Conservation (phyloP, 2,888 invertebrate species). For the Augochlorella aurata region DNA sequence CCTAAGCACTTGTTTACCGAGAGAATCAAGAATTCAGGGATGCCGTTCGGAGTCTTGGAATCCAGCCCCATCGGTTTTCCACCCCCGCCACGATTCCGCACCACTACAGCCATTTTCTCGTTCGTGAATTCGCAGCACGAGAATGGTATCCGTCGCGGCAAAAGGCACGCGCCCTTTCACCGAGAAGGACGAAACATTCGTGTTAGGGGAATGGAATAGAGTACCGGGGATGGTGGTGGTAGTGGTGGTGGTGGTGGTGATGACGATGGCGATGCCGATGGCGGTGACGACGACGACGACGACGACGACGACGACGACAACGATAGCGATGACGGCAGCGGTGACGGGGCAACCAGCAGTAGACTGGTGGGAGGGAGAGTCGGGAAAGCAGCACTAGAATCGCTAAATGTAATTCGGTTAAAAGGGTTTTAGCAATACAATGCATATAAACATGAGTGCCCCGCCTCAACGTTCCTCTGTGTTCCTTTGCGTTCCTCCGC, state of each 20-base stretch:
- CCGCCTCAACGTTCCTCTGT: conserved; percentile 69
- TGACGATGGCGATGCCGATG: not conserved
- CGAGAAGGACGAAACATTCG: conserved; percentile 29
- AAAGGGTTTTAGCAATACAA: conserved; percentile 82
- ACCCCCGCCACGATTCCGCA: conserved; percentile 33
- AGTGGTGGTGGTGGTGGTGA: conserved; percentile 3
- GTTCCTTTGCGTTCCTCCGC: conserved; percentile 62
- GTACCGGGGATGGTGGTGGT: not conserved
- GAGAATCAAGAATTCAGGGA: conserved; percentile 80
- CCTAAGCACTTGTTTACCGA: conserved; percentile 81
- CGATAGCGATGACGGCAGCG: not conserved
- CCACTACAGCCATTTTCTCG: conserved; percentile 15
- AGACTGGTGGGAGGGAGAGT: conserved; percentile 31
- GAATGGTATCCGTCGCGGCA: conserved; percentile 23
- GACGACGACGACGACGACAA: not conserved
- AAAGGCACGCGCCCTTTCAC: conserved; percentile 25
- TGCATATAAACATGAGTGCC: conserved; percentile 81
- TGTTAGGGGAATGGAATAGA: conserved; percentile 31
- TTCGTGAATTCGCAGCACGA: conserved; percentile 13
- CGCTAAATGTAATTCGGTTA: conserved; percentile 82
- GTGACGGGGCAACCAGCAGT: conserved; percentile 14
- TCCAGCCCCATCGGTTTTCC: conserved; percentile 70
- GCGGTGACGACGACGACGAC: not conserved
- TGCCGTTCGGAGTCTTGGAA: conserved; percentile 76
- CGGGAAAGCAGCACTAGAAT: conserved; percentile 76